A percentile compares a stretch with the other conserved stretches of the same genome.
Evolutionary conservation across 2,888 invertebrate genomes (phyloP).

Genomic region (Lochmaea capreae): DNA sequence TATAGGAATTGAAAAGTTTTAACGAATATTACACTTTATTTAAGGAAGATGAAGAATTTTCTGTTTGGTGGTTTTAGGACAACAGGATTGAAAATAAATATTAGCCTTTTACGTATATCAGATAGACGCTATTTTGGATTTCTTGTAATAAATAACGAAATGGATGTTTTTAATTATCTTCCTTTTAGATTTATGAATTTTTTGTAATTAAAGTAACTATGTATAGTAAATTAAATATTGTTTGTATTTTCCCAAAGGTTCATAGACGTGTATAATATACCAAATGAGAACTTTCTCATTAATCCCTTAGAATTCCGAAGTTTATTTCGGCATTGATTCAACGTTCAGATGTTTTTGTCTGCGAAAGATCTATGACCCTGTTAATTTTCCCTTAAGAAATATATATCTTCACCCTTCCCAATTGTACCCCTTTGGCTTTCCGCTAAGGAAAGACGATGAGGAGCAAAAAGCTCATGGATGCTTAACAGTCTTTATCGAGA

Average conservation of each 20-base stretch:
- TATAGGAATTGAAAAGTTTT: neutral
- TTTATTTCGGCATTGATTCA: slow-evolving; percentile 48
- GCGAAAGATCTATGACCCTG: slow-evolving; percentile 59
- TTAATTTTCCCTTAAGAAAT: slow-evolving; percentile 60
- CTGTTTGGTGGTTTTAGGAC: no score
- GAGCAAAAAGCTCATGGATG: slow-evolving; percentile 50
- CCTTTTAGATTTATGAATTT: neutral
- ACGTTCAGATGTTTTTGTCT: slow-evolving; percentile 59
- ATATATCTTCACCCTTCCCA: slow-evolving; percentile 53
- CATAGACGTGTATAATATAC: slow-evolving; percentile 23
- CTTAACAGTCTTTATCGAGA: slow-evolving; percentile 48
- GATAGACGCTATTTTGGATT: no score
- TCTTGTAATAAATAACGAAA: neutral
- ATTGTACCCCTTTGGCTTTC: slow-evolving; percentile 54
- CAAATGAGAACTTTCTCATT: slow-evolving; percentile 22
- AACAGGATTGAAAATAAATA: no score
- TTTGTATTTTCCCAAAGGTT: slow-evolving; percentile 2
- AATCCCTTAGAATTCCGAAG: slow-evolving; percentile 31
- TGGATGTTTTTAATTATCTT: neutral
- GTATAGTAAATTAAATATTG: slow-evolving; percentile 15
- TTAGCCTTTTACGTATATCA: no score
- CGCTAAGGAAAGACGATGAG: slow-evolving; percentile 39
- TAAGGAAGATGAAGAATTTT: no score
- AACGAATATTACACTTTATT: neutral
- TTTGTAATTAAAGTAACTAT: neutral